Evolutionary conservation across 2,797 vertebrate species (phyloP).

Genomic region (Sciurus carolinensis): DNA sequence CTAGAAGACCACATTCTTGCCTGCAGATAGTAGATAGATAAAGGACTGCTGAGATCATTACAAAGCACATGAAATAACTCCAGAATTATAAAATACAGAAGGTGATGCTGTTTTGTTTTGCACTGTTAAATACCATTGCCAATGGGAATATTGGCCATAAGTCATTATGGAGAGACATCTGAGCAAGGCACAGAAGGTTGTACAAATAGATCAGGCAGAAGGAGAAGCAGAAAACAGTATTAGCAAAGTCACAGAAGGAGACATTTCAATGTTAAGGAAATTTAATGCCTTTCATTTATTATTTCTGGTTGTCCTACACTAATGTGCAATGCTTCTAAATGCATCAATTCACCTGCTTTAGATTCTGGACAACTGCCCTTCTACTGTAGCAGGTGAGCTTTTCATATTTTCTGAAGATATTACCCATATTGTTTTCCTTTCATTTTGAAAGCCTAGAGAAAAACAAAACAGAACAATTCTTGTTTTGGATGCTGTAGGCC

Average conservation of each 20-base stretch:
- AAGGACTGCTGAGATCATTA: slow-evolving; percentile 5
- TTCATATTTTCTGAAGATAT: not conserved
- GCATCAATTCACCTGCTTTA: not conserved
- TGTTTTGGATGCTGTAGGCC: not conserved
- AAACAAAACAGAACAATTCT: not conserved
- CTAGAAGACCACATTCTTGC: not conserved
- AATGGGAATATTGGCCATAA: not conserved
- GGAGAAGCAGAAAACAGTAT: not conserved
- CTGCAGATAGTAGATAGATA: not conserved
- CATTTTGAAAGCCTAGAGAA: not conserved
- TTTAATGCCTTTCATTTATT: not conserved
- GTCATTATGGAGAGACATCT: not conserved
- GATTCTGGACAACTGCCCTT: not conserved
- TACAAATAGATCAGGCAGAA: not conserved
- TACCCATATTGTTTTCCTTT: not conserved
- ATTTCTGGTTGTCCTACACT: not conserved
- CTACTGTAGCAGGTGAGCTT: not conserved
- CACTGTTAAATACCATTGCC: not conserved
- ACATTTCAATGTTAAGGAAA: not conserved
- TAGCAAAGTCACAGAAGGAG: not conserved
- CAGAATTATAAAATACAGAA: not conserved
- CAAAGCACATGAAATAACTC: not conserved
- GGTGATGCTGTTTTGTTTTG: not conserved
- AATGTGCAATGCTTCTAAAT: not conserved
- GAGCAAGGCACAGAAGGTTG: not conserved